Conservation (phyloP, 2,113 vertebrate species). For the Ammospiza caudacuta region DNA sequence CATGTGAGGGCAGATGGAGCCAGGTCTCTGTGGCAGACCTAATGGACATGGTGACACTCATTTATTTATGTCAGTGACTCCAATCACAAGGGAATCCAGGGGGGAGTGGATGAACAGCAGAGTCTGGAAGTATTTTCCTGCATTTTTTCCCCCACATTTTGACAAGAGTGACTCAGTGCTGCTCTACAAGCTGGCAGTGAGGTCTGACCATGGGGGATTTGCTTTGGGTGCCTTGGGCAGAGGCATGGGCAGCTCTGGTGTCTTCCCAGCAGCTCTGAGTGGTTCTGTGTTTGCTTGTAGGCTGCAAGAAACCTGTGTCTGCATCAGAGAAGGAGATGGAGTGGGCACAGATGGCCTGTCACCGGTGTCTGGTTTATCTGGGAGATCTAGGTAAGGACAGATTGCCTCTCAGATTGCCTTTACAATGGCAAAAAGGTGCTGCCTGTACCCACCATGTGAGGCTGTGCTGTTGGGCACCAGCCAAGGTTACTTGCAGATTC, state of each 20-base stretch:
- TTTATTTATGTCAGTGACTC: background rate
- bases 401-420: background rate
- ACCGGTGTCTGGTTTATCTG: slow-evolving; percentile 94
- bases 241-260: fast-evolving
- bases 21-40: background rate
- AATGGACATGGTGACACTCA: background rate
- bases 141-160: background rate
- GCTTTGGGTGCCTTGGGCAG: background rate
- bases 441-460: background rate
- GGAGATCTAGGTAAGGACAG: slow-evolving; percentile 90
- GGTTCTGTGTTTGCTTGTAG: slow-evolving; percentile 51
- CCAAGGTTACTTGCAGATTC: background rate
- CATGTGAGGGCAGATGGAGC: background rate
- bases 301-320: slow-evolving; percentile 91
- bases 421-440: background rate
- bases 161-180: background rate
- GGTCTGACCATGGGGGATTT: fast-evolving
- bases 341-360: slow-evolving; percentile 97
- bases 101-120: background rate
- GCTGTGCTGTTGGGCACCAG: background rate
- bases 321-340: slow-evolving; percentile 97
- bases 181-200: background rate
- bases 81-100: background rate
- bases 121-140: background rate
- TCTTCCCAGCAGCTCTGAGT: background rate